Conservation (phyloP, 1,140 invertebrate genomes). For the Caenorhabditis brenneri region DNA sequence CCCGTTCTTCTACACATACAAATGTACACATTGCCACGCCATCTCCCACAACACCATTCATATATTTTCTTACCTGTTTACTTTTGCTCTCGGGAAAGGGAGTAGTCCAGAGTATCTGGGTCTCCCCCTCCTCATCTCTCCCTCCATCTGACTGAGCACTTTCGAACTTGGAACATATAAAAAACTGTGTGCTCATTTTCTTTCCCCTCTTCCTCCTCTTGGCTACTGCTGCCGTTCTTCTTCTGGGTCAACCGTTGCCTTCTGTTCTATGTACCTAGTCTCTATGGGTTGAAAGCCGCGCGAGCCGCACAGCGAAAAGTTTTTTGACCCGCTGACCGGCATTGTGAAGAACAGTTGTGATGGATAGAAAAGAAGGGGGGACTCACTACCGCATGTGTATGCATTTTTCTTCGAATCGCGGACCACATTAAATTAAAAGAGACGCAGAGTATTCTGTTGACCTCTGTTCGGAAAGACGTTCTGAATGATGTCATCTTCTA, state of each 20-base stretch:
- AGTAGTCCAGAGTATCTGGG: background rate
- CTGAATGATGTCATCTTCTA: background rate
- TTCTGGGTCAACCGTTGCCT: background rate
- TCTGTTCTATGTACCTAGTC: background rate
- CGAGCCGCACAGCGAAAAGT: background rate
- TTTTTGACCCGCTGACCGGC: conserved; percentile 28
- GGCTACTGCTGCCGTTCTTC: background rate
- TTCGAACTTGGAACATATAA: background rate
- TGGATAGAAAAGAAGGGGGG: background rate
- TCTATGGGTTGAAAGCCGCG: background rate
- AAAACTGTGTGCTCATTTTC: background rate
- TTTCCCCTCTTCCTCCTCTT: background rate
- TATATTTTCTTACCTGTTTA: conserved; percentile 30
- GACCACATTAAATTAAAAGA: background rate
- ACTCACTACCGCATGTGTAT: background rate
- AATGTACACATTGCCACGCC: conserved; percentile 24
- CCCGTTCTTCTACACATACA: background rate
- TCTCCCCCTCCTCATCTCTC: too few relatives aligned
- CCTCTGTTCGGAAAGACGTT: background rate
- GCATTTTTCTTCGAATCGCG: background rate
- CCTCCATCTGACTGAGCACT: background rate
- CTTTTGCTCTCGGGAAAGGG: conserved; percentile 18
- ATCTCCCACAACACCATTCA: conserved; percentile 3
- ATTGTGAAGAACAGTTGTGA: conserved; percentile 4
- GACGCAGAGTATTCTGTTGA: background rate